Evolutionary conservation across 2,113 vertebrate genomes (phyloP), one percentile per base, ranked within the genome.

Genomic region (Perca fluviatilis): DNA sequence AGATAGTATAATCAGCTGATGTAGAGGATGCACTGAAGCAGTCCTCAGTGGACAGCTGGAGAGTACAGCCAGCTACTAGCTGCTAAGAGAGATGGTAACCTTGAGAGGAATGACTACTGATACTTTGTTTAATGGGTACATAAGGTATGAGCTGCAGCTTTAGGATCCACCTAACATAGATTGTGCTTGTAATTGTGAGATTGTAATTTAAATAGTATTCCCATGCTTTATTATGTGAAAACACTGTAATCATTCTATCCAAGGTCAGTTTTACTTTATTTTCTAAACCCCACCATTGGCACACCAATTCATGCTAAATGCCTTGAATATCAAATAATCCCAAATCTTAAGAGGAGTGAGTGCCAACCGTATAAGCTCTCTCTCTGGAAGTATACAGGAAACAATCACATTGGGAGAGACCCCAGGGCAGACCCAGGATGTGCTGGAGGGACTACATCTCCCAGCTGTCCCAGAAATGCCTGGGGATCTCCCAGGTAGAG

Each of bases 1-100:
- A 96, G 93, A 95, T 95, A 94, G 93, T 87, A 94, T 95, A 94
- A 95, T 95, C 94, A 95, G 91, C 87, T 94, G 92, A 95, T 95
- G 92, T 88, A 90, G 92, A 92, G 91, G 90, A 91, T 88, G 88
- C 89, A 93, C 80, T 92, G 89, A 91, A 87, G 91, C 90, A 85
- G 86, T 86, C 84, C 87, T 95, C 92, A 76, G 88, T 89, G 89
- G 93, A 91, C 89, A 94, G 87, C 87, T 88, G 84, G 89, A 81
- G 80, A 90, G 86, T 67, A 83, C 89, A 84, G 86, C 75, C 80
- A 78, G 89, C 71, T 80, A 86, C 86, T 66, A 78, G 89, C 71
- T 80, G 85, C 86, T 66, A 79, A 84, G 76, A 91, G 89, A 86
- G 80, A 85, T 83, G 89, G 88, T 94, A 94, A 93, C 92, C 92